Base-by-base conservation (phyloP, 2,113 vertebrate genomes). In the Lynx canadensis region DNA sequence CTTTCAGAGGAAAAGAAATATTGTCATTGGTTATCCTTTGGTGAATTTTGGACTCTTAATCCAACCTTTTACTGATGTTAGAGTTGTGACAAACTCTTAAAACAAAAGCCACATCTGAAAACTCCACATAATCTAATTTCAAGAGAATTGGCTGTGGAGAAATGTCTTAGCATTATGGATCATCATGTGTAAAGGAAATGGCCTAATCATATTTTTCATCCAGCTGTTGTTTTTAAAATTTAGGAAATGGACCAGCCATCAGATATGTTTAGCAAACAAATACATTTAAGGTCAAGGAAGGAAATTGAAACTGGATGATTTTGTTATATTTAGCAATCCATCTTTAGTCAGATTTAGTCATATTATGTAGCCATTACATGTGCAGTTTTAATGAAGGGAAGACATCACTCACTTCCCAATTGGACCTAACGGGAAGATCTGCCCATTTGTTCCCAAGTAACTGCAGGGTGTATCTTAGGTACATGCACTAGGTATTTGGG, bases 381-480 rank as follows among this genome's bases (percentile, higher is more conserved):
- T 65, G 31, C 41, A 45, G 41, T 92, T 80, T 88, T 88, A 97
- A 88, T 90, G 93, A 90, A 91, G 57, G 27, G 73, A 89, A 78
- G 29, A n/a, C n/a, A 83, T 90, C 38, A 48, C n/a, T 95, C 31
- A 57, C 36, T 88, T 65, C 65, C 7, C 15, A 73, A 0, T 12
- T 71, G 48, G 45, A 27, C 15, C n/a, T 74, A 19, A 12, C 65
- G 9, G 60, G n/a, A 84, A 79, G 76, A 48, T 41, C 18, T 87
- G 38, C 12, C 50, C 29, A 8, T 87, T 94, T 90, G 57, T 80
- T 50, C 74, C 45, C 82, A 57, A 19, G 33, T 83, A 29, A 19
- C 31, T 74, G 2, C 52, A 41, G 27, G 11, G 6, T 57, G 1
- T 79, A 8, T 89, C 69, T 81, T 36, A 55, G 29, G 63, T 48